phyloP scores from a whole-genome alignment of 2,797 vertebrate genomes.

The Chiroxiphia lanceolata region DNA sequence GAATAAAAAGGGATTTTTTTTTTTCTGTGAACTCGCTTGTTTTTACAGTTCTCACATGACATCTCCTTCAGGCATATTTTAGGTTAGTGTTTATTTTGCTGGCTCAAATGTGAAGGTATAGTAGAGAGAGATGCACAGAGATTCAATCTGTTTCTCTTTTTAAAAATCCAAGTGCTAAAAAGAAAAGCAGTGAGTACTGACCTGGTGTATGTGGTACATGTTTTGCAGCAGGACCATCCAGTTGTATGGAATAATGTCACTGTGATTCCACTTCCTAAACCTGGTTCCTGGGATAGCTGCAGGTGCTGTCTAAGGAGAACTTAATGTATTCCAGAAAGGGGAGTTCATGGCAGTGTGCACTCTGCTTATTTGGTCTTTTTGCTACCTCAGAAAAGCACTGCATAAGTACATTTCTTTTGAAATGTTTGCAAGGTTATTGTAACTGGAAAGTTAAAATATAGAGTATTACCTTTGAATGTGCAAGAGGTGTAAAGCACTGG shows the following conservation, averaged over 20 bases:
- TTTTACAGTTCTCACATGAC: background rate
- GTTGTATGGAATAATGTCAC: rapidly evolving
- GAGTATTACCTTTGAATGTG: background rate
- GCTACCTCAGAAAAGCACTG: background rate
- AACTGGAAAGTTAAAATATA: background rate
- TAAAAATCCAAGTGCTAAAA: background rate
- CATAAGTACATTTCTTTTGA: background rate
- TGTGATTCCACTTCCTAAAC: background rate
- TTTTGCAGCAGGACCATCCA: background rate
- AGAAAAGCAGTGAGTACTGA: background rate
- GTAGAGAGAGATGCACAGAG: background rate
- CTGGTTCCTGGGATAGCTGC: background rate
- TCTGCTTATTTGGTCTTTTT: background rate
- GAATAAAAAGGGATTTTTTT: background rate
- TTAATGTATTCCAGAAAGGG: background rate
- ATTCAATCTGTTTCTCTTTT: background rate
- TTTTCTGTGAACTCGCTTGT: background rate
- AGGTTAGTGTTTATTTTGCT: background rate
- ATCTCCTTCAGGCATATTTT: background rate
- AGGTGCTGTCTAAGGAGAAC: background rate
- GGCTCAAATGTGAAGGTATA: background rate
- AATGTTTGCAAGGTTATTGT: background rate
- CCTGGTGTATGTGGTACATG: background rate
- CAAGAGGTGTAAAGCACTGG: background rate
- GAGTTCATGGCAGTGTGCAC: background rate